phyloP scores from a whole-genome alignment of 2,888 invertebrate genomes.

The Tetragnatha montana region DNA sequence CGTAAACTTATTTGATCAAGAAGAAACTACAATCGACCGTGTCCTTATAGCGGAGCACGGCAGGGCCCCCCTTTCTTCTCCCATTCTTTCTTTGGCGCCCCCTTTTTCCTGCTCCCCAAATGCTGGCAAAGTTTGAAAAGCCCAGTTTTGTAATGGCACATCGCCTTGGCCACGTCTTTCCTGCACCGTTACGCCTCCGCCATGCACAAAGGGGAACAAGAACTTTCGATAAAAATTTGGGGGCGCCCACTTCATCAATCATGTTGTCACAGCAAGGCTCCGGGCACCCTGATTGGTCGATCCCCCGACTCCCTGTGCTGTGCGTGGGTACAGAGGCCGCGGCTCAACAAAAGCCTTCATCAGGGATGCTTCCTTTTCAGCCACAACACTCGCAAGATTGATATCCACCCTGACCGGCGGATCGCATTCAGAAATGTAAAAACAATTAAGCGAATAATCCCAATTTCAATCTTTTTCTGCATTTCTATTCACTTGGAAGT shows the following conservation, averaged over 20 bases:
- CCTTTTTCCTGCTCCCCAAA: conserved; percentile 54
- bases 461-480: not conserved
- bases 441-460: conserved; percentile 20
- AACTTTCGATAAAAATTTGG: conserved; percentile 72
- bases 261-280: conserved; percentile 72
- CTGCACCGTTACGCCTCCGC: conserved; percentile 68
- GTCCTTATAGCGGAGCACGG: conserved; percentile 67
- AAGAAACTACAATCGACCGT: conserved; percentile 71
- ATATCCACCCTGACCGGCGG: conserved; percentile 65
- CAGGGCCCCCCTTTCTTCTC: conserved; percentile 56
- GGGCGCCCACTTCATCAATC: conserved; percentile 71
- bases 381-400: conserved; percentile 68
- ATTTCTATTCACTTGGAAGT: conserved; percentile 29
- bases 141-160: conserved; percentile 72
- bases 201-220: conserved; percentile 71
- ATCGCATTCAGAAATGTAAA: conserved; percentile 67
- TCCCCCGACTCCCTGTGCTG: conserved; percentile 62
- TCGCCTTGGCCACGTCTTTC: conserved; percentile 69
- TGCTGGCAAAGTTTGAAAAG: conserved; percentile 68
- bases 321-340: conserved; percentile 37
- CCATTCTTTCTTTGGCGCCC: conserved; percentile 63
- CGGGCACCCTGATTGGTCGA: conserved; percentile 70
- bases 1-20: conserved; percentile 72
- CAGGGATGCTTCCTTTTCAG: conserved; percentile 69
- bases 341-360: conserved; percentile 69